Conservation (phyloP, 2,113 vertebrate genomes). For the Eudorcas thomsonii region DNA sequence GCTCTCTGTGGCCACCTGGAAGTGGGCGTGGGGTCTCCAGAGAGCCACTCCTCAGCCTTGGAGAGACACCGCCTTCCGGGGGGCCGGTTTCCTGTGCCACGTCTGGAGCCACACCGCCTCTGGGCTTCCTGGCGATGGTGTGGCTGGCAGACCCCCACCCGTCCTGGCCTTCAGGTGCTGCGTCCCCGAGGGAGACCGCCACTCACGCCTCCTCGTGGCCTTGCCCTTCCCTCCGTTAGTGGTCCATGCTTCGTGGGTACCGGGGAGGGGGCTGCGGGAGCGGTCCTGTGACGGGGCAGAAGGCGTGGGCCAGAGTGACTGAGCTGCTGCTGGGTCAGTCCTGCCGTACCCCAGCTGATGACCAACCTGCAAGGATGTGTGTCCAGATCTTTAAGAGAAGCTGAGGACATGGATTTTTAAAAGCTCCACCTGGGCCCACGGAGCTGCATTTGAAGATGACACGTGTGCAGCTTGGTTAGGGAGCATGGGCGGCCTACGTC, state of each 20-base stretch:
- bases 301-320: neutral
- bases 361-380: neutral
- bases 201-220: rapidly evolving
- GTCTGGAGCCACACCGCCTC: rapidly evolving
- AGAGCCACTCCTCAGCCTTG: neutral
- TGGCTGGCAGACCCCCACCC: too few species aligned
- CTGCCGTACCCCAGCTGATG: neutral
- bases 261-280: rapidly evolving
- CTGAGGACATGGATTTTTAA: neutral
- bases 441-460: neutral
- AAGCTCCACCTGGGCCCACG: neutral
- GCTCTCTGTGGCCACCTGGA: neutral
- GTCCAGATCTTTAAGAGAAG: neutral
- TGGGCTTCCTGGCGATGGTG: rapidly evolving
- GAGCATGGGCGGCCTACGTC: neutral
- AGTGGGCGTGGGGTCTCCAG: too few species aligned
- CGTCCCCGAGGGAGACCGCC: rapidly evolving
- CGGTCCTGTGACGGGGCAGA: rapidly evolving
- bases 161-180: neutral
- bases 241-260: rapidly evolving
- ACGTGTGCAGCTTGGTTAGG: rapidly evolving
- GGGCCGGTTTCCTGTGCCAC: neutral
- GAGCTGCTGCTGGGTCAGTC: rapidly evolving
- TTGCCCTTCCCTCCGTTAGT: rapidly evolving
- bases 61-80: neutral